Percentiles rank a stretch among this genome's conserved stretches.
Conservation (phyloP, 1,140 invertebrate genomes). For the Tetragnatha versicolor region DNA sequence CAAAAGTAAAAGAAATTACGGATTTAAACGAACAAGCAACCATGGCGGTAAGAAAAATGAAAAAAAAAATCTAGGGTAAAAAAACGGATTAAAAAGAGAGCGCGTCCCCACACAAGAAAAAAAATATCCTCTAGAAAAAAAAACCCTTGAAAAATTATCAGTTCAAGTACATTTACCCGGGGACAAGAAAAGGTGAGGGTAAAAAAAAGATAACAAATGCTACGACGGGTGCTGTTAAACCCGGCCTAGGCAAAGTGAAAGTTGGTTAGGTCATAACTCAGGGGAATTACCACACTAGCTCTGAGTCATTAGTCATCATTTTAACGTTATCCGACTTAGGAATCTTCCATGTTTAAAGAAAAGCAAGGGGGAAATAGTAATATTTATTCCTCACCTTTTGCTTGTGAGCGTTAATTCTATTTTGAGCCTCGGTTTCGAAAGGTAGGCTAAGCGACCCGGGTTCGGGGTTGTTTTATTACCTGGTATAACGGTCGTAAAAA, state of each 20-base stretch:
- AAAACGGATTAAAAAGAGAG: neutral
- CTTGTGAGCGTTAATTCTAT: neutral
- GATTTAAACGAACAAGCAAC: neutral
- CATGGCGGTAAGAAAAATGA: neutral
- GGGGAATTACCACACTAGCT: constrained; percentile 1
- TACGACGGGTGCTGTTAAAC: neutral
- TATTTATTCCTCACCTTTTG: constrained; percentile 3
- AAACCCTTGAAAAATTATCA: neutral
- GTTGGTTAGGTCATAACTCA: constrained; percentile 1
- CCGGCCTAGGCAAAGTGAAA: neutral
- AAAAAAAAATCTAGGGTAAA: neutral
- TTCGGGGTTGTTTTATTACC: no score
- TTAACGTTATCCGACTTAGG: neutral
- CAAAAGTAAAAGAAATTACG: neutral
- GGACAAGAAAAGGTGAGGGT: neutral
- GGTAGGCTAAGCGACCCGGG: neutral
- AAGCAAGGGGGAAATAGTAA: neutral
- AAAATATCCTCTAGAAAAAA: neutral
- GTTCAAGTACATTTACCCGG: neutral
- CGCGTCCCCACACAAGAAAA: neutral
- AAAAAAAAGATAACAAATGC: neutral
- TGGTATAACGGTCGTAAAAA: no score
- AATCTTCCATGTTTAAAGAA: neutral
- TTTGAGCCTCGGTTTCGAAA: neutral
- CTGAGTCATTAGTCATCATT: constrained; percentile 5